These are phyloP conservation scores for Melanocharis versteri DNA, from an alignment of 2,113 vertebrate genomes.

Conservation along the genomic window DNA sequence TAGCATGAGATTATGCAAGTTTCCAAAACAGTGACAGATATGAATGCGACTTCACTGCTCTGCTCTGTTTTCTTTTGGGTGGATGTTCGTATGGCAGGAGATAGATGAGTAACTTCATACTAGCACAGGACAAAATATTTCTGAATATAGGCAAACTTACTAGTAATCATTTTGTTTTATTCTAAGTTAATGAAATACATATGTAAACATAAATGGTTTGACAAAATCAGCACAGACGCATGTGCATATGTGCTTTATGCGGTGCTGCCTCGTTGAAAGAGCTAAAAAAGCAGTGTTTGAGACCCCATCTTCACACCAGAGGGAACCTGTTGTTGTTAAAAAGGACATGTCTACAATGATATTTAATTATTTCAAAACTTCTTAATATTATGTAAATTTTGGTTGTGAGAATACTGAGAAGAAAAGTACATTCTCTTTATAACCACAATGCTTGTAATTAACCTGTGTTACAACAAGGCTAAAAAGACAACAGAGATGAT, in stretches of 20 bases:
- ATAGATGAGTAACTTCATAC: not conserved
- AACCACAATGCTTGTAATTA: not conserved
- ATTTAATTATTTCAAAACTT: not conserved
- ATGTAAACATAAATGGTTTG: not conserved
- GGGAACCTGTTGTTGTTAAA: not conserved
- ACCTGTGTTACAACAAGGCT: not conserved
- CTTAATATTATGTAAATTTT: not conserved
- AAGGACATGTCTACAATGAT: not conserved
- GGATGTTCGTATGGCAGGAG: rapidly evolving
- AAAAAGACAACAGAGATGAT: not conserved
- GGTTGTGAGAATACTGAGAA: not conserved
- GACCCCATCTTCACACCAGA: not conserved
- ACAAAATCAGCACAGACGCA: not conserved
- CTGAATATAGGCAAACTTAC: not conserved
- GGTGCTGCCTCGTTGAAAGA: not conserved
- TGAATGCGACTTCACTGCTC: not conserved
- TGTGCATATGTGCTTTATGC: rapidly evolving
- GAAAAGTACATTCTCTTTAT: not conserved
- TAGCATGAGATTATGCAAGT: not conserved
- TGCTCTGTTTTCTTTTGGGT: not conserved
- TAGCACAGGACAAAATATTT: not conserved
- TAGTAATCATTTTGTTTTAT: not conserved
- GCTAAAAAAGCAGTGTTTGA: not conserved
- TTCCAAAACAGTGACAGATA: not conserved
- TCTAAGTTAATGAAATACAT: not conserved